Evolutionary conservation across 2,797 vertebrate genomes (phyloP), one percentile per base, ranked within the genome.

Genomic region (Loriculus beryllinus): DNA sequence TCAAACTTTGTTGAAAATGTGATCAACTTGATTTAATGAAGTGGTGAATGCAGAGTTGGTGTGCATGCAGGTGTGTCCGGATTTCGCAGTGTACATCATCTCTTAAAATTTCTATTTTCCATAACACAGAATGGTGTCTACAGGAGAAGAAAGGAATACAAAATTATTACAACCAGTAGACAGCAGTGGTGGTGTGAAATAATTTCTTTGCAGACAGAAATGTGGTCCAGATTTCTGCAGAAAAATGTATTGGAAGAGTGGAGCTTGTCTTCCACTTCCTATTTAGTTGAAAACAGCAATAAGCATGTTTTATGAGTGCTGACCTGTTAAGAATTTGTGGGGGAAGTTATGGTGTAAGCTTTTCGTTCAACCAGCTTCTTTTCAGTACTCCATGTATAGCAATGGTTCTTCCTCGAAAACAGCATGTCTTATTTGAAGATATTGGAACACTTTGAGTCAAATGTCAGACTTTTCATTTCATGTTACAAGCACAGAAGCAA

Each of bases 261-360:
- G n/a, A 63, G 29, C 26, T 94, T 70, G 22, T 45, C 22, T 72
- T 95, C 75, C 62, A 68, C 82, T 82, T 90, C 88, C 74, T 91
- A 1, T 70, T 60, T 42, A 75, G 42, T 59, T 82, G 47, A 33
- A 81, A 60, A 51, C n/a, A 74, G 78, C 59, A 67, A 65, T 54
- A 51, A 81, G n/a, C 52, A 26, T 71, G 57, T 67, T 90, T 19
- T 60, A 43, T 82, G 77, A 94, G 92, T 69, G 85, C 72, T 97
- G 96, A 82, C 92, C 87, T 88, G 78, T 45, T 83, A 91, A 63
- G 95, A 97, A 95, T 97, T 67, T 93, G 86, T 57, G 94, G 90
- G 85, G 94, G 93, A 52, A 54, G 64, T 86, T 81, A 59, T 0
- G 11, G 51, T 56, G 49, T 81, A 49, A 68, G 77, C 33, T 33